Evolutionary conservation across 1,140 invertebrate genomes (phyloP).

Genomic region (Aphelinus certus): DNA sequence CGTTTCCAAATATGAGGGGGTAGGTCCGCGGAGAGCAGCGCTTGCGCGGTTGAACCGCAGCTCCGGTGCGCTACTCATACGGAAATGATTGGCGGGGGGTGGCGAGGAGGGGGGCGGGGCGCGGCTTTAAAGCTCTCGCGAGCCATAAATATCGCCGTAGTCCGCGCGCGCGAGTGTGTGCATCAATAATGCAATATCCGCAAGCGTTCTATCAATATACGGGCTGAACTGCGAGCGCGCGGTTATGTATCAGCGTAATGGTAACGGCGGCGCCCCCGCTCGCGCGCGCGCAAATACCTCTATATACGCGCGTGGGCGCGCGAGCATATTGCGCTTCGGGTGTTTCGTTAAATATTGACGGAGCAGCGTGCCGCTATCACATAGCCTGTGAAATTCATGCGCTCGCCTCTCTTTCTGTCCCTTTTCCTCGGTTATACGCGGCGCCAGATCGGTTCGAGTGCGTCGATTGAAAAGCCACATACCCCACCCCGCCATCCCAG

Average conservation of each 20-base stretch:
- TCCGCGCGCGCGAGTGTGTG: not conserved
- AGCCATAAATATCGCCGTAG: conserved; percentile 56
- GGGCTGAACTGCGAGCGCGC: conserved; percentile 44
- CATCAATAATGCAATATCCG: conserved; percentile 58
- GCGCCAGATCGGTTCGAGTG: not conserved
- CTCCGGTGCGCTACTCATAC: conserved; percentile 11
- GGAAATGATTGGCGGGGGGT: conserved; percentile 50
- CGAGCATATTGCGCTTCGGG: conserved; percentile 62
- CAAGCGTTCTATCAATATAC: conserved; percentile 58
- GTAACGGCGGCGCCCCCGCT: conserved; percentile 54
- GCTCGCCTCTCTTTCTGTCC: conserved; percentile 40
- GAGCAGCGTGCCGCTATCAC: conserved; percentile 59
- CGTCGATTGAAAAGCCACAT: conserved; percentile 59
- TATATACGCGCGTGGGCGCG: conserved; percentile 45
- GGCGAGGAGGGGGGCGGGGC: not conserved
- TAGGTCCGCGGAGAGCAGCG: too few species aligned
- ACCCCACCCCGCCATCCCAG: too few species aligned
- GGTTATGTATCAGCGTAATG: conserved; percentile 57
- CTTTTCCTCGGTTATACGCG: too few species aligned
- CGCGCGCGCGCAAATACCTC: conserved; percentile 43
- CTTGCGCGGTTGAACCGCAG: too few species aligned
- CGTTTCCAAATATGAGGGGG: too few species aligned
- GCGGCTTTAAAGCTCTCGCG: conserved; percentile 48
- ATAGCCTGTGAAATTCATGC: conserved; percentile 63
- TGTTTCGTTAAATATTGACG: conserved; percentile 67